phyloP scores from a whole-genome alignment of 2,113 vertebrate genomes.

The Labeo rohita region DNA sequence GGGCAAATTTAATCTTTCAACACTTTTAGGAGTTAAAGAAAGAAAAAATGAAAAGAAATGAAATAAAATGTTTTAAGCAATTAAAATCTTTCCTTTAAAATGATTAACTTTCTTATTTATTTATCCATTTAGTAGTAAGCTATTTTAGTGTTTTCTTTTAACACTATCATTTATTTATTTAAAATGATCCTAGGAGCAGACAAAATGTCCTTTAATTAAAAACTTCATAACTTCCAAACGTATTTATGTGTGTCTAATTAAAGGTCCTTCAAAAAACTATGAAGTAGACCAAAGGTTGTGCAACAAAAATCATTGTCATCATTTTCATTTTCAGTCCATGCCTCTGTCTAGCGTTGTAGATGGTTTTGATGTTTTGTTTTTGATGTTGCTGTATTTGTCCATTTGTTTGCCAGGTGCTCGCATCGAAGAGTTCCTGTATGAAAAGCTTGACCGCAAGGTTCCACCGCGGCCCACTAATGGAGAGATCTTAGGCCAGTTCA shows the following conservation, averaged over 20 bases:
- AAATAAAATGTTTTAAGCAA: too few relatives aligned
- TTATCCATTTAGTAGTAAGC: too few relatives aligned
- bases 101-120: too few relatives aligned
- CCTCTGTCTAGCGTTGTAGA: too few relatives aligned
- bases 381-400: neutral
- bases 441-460: constrained; percentile 92
- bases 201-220: neutral
- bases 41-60: too few relatives aligned
- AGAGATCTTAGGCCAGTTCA: constrained; percentile 91
- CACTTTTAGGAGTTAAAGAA: too few relatives aligned
- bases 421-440: constrained; percentile 95
- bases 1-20: too few relatives aligned
- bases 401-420: constrained; percentile 77
- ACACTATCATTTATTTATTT: too few relatives aligned
- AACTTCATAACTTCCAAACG: neutral
- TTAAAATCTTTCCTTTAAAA: too few relatives aligned
- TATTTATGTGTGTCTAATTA: neutral
- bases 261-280: neutral
- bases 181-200: neutral
- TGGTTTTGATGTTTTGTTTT: neutral
- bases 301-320: neutral
- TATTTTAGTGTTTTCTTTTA: too few relatives aligned
- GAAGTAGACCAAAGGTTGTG: neutral
- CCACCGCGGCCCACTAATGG: constrained; percentile 88
- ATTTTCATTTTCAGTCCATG: too few relatives aligned